Evolutionary conservation across 37 sponge, comb jelly and placozoan species (phyloP), one percentile per base, ranked within the genome.

Genomic region (Eunapius fragilis): DNA sequence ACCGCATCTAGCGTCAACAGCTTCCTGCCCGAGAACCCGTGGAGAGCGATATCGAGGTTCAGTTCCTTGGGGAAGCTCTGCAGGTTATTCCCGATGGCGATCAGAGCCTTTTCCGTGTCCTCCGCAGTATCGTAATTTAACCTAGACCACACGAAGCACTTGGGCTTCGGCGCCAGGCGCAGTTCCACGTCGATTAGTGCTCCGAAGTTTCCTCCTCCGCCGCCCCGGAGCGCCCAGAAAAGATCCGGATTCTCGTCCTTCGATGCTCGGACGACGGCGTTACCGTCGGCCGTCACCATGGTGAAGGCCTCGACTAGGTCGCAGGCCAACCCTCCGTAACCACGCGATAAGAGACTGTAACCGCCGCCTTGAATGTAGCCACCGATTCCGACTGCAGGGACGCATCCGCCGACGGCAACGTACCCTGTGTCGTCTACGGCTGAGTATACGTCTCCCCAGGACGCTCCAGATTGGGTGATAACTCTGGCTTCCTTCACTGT

Each of bases 131-230:
- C 69, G 34, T 45, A 84, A 2, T 2, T 76, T 6, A 84, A 41
- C 7, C 69, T 25, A 11, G 69, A 28, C 85, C 85, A 84, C 34
- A 23, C 50, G 27, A 84, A 84, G 23, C 32, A 23, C 3, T 22
- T 25, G 23, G 85, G 85, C 48, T 35, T 31, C 3, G 45, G 47
- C 28, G 12, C 12, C 41, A 75, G 0, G 23, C 75, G 34, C 11
- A 84, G 37, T 3, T 69, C 37, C 12, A 85, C 78, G 38, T 85
- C 78, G 2, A 69, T 34, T 19, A 77, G 70, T 2, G 80, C 86
- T 0, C 91, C 91, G 81, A 90, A 90, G 49, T 85, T 80, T 68
- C 91, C 91, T n/a, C 91, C 91, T 23, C 91, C 91, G 25, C 91
- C 91, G 0, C 91, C 91, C 13, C 86, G 26, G 17, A 90, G 82